Conservation (phyloP, 1,140 invertebrate species). For the Eulimnadia texana region DNA sequence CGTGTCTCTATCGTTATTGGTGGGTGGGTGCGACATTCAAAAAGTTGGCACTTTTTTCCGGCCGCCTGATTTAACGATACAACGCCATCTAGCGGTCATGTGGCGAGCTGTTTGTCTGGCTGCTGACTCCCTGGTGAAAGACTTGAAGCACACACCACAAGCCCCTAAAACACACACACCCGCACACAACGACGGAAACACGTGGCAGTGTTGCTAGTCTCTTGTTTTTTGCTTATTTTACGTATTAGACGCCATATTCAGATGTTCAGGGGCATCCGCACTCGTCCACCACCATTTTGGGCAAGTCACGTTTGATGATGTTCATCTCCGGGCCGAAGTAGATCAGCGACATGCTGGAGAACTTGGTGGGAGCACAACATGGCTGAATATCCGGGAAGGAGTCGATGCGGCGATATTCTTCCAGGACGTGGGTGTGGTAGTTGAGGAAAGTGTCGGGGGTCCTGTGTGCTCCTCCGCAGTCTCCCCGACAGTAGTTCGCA, state of each 20-base stretch:
- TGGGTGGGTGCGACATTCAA: too few relatives aligned
- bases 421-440: conserved; percentile 77
- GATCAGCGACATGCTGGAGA: conserved; percentile 80
- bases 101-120: too few relatives aligned
- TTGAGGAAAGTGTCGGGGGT: conserved; percentile 70
- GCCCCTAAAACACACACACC: not conserved
- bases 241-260: not conserved
- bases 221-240: not conserved
- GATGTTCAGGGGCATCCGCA: conserved; percentile 67
- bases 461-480: conserved; percentile 55
- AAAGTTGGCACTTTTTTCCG: too few relatives aligned
- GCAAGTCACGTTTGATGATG: conserved; percentile 83
- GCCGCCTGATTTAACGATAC: too few relatives aligned
- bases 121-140: too few relatives aligned
- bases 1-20: too few relatives aligned
- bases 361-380: conserved; percentile 86
- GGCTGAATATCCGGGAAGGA: conserved; percentile 46
- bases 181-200: too few relatives aligned
- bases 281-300: conserved; percentile 92
- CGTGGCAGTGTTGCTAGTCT: not conserved
- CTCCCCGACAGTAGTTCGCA: conserved; percentile 86
- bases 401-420: conserved; percentile 66
- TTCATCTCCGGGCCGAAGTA: conserved; percentile 81
- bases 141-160: not conserved
- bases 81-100: too few relatives aligned